Evolutionary conservation across 2,888 invertebrate species (phyloP), one percentile per base, ranked within the genome.

Genomic region (Hypena proboscidalis): DNA sequence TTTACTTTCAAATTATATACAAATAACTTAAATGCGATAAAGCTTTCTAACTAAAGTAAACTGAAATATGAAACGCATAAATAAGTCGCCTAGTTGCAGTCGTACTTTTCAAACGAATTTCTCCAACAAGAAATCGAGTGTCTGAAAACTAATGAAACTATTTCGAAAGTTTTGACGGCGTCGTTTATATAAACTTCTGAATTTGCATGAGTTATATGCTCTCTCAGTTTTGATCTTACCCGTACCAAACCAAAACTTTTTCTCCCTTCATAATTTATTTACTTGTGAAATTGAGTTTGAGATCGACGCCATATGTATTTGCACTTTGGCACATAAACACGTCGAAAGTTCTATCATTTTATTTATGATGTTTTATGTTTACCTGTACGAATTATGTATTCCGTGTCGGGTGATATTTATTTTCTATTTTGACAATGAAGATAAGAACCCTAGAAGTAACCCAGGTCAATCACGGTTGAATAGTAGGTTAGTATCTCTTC

Each of bases 191-290:
- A 52, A 66, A 73, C 62, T 70, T 60, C 55, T 50, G 66, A 68
- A 76, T 80, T 78, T 77, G 72, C 77, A 77, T 78, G 75, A 81
- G 74, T 77, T 80, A 80, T 78, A 55, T 62, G 58, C 53, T 50
- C n/a, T n/a, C n/a, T n/a, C 60, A 62, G 67, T 74, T 73, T 58
- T 64, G 69, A 70, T 74, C 62, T 74, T 58, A 67, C 67, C 64
- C 62, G 58, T 58, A 60, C 46, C 49, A 44, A 67, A 60, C 46
- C 49, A 44, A 67, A 73, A 74, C 61, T 77, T 72, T 41, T 39
- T 33, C 55, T 53, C 54, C 53, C 50, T 58, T 59, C 59, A 49
- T 64, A 59, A 67, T 74, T 68, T 70, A 71, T 70, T 66, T 59
- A 53, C 62, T 68, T 59, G 43, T 49, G 52, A 63, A 67, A 59